phyloP scores from a whole-genome alignment of 2,888 invertebrate species.

The Balanococcus diminutus region DNA sequence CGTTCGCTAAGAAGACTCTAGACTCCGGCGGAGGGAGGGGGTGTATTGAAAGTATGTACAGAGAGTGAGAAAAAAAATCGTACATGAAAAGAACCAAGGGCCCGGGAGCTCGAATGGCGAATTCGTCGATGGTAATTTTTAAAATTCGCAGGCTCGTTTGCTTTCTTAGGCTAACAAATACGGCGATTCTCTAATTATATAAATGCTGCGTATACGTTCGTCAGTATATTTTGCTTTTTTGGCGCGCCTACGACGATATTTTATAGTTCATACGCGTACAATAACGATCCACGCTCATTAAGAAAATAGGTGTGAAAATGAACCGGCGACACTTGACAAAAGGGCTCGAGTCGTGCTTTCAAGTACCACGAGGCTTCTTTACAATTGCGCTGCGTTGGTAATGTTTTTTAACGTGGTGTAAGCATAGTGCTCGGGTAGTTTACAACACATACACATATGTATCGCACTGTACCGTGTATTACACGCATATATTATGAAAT shows the following conservation, averaged over 20 bases:
- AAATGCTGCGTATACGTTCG: constrained; percentile 11
- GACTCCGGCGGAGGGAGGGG: neutral
- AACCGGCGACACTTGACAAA: constrained; percentile 38
- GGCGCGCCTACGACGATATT: neutral
- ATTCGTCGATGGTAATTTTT: constrained; percentile 32
- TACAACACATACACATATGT: constrained; percentile 13
- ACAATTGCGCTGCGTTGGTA: constrained; percentile 39
- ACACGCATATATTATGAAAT: constrained; percentile 18
- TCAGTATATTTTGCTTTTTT: neutral
- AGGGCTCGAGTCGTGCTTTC: constrained; percentile 35
- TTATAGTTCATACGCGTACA: constrained; percentile 17
- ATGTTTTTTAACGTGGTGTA: constrained; percentile 28
- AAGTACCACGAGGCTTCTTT: constrained; percentile 32
- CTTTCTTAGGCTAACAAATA: constrained; percentile 22
- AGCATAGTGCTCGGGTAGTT: neutral
- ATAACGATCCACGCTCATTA: constrained; percentile 41
- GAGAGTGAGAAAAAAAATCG: neutral
- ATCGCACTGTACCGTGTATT: neutral
- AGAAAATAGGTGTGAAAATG: constrained; percentile 41
- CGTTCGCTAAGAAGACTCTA: neutral
- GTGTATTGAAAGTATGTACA: neutral
- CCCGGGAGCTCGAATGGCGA: neutral
- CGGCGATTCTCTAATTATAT: constrained; percentile 39
- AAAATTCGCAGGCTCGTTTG: neutral
- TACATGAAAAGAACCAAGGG: neutral